Conservation (phyloP, 1,140 invertebrate species). For the Cotesia typhae region DNA sequence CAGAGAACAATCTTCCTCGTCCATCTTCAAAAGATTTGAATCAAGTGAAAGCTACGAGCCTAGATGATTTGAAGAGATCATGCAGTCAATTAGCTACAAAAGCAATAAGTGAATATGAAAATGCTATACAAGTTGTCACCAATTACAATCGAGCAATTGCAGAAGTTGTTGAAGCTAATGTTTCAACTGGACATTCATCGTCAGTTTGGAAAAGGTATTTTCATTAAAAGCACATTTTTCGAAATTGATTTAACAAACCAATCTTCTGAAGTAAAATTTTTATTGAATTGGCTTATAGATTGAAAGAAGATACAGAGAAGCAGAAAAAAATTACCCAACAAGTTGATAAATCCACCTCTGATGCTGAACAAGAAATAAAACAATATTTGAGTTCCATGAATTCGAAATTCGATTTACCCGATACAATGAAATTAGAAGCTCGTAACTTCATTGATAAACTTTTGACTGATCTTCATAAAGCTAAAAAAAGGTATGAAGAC, state of each 20-base stretch:
- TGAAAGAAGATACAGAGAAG: conserved; percentile 69
- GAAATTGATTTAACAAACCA: conserved; percentile 1
- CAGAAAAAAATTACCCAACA: conserved; percentile 63
- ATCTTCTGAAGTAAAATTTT: not conserved
- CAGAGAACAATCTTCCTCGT: conserved; percentile 47
- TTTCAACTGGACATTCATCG: conserved; percentile 63
- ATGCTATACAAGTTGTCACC: conserved; percentile 66
- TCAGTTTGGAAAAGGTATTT: conserved; percentile 65
- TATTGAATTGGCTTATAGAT: conserved; percentile 46
- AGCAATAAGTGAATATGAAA: conserved; percentile 68
- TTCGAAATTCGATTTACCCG: conserved; percentile 62
- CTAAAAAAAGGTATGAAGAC: conserved; percentile 69
- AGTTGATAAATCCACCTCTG: conserved; percentile 64
- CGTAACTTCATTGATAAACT: conserved; percentile 72
- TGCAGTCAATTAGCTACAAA: conserved; percentile 66
- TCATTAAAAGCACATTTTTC: not conserved
- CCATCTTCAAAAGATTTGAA: conserved; percentile 36
- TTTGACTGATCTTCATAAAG: conserved; percentile 68
- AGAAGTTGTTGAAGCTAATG: conserved; percentile 65
- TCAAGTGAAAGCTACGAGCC: conserved; percentile 55
- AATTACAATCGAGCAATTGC: conserved; percentile 72
- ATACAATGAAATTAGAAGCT: conserved; percentile 62
- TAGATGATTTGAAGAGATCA: conserved; percentile 68
- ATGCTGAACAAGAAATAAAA: conserved; percentile 52
- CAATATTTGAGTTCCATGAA: conserved; percentile 59